Percentiles rank a stretch among this genome's conserved stretches.
Evolutionary conservation across 2,888 invertebrate genomes (phyloP).

Genomic region (Eudasyphora cyanicolor): DNA sequence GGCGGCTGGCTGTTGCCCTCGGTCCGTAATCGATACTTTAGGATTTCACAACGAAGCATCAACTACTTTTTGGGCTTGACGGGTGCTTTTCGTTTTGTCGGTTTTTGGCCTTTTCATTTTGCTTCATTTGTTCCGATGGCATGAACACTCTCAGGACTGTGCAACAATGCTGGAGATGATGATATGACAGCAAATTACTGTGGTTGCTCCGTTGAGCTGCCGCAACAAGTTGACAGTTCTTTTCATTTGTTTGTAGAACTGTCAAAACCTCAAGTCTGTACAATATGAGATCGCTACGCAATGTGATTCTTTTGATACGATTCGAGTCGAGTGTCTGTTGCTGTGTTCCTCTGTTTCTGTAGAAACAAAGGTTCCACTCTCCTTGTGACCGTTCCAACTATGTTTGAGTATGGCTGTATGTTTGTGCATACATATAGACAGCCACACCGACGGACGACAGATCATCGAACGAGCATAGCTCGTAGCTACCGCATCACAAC

Average conservation of each 20-base stretch:
- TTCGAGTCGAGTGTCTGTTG: conserved; percentile 56
- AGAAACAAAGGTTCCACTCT: conserved; percentile 56
- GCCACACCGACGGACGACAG: too few species aligned
- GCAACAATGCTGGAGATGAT: conserved; percentile 64
- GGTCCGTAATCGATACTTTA: conserved; percentile 64
- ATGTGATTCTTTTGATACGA: conserved; percentile 53
- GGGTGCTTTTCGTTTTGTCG: conserved; percentile 35
- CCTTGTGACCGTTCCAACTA: conserved; percentile 6
- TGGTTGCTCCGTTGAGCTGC: conserved; percentile 61
- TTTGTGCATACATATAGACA: conserved; percentile 8
- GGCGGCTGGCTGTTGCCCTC: neutral
- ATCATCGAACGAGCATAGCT: too few species aligned
- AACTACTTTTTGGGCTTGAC: conserved; percentile 55
- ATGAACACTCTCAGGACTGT: conserved; percentile 54
- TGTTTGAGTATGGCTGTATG: too few species aligned
- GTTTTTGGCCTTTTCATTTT: conserved; percentile 43
- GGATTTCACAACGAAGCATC: conserved; percentile 37
- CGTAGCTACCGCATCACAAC: conserved; percentile 36
- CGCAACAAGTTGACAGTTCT: conserved; percentile 69
- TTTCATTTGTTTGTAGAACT: conserved; percentile 69
- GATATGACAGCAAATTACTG: conserved; percentile 69
- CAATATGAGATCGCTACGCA: conserved; percentile 64
- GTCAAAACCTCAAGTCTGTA: conserved; percentile 67
- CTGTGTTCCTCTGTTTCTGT: too few species aligned
- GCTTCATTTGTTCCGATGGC: conserved; percentile 38